Conservation (phyloP, 2,888 invertebrate species). For the Campaea margaritaria region DNA sequence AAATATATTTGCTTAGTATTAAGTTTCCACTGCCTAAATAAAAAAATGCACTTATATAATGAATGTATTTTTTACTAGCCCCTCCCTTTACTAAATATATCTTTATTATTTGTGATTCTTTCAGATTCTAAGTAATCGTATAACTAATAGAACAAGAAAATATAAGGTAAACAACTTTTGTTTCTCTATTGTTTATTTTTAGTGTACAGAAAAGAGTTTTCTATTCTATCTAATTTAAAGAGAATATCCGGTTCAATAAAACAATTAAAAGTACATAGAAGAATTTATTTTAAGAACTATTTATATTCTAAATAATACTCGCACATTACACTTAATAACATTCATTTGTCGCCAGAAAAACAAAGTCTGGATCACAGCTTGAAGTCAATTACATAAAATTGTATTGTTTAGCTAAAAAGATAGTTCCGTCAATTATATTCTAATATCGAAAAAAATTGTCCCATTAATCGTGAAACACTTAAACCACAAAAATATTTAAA, state of each 20-base stretch:
- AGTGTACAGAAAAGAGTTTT: too few relatives aligned
- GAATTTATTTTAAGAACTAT: slow-evolving; percentile 21
- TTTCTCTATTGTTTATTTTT: too few relatives aligned
- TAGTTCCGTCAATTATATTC: not conserved
- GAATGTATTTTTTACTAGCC: too few relatives aligned
- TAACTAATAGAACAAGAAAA: too few relatives aligned
- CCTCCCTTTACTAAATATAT: too few relatives aligned
- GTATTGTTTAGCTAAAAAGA: not conserved
- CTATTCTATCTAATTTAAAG: too few relatives aligned
- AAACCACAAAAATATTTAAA: too few relatives aligned
- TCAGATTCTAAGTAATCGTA: too few relatives aligned
- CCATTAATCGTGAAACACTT: too few relatives aligned
- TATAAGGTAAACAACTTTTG: too few relatives aligned
- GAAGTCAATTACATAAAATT: not conserved
- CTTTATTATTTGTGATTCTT: too few relatives aligned
- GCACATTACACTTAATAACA: slow-evolving; percentile 25
- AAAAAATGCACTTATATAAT: slow-evolving; percentile 35
- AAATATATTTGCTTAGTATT: slow-evolving; percentile 53
- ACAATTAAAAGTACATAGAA: slow-evolving; percentile 16
- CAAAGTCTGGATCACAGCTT: slow-evolving; percentile 31
- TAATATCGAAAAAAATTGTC: too few relatives aligned
- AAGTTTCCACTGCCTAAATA: slow-evolving; percentile 41
- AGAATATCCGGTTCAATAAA: slow-evolving; percentile 20
- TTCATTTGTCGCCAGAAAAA: slow-evolving; percentile 22
- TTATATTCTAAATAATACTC: slow-evolving; percentile 40